Percentiles rank a stretch among this genome's conserved stretches.
Conservation (phyloP, 2,888 invertebrate genomes). For the Pedicia rivosa region DNA sequence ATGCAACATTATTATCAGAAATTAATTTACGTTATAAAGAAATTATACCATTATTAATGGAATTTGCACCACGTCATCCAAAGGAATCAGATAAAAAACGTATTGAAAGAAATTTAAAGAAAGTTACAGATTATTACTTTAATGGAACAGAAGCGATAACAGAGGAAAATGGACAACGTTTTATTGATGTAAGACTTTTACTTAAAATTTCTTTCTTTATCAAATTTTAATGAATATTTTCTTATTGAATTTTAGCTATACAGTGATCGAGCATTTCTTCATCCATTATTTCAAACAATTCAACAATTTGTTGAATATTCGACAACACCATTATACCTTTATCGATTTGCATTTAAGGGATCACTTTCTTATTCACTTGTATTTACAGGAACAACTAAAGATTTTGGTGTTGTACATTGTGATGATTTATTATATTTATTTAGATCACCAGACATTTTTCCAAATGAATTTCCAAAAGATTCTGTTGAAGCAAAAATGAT, state of each 20-base stretch:
- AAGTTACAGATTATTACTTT: conserved; percentile 19
- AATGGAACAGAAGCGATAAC: conserved; percentile 18
- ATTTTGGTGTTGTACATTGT: conserved; percentile 32
- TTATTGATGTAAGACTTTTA: conserved; percentile 18
- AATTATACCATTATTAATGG: conserved; percentile 21
- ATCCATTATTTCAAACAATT: conserved; percentile 29
- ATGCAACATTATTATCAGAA: conserved; percentile 16
- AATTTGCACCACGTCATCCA: conserved; percentile 17
- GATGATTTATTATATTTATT: conserved; percentile 38
- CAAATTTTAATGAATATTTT: background rate
- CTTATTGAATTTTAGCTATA: conserved; percentile 26
- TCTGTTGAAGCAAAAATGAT: conserved; percentile 26
- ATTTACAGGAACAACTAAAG: conserved; percentile 23
- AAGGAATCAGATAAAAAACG: conserved; percentile 12
- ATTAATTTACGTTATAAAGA: conserved; percentile 23
- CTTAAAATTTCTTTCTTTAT: background rate
- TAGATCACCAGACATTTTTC: conserved; percentile 29
- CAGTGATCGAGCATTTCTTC: conserved; percentile 33
- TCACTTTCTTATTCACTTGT: conserved; percentile 27
- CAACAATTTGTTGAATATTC: conserved; percentile 16
- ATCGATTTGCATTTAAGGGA: conserved; percentile 34
- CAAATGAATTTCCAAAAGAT: conserved; percentile 20
- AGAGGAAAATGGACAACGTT: conserved; percentile 17
- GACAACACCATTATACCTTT: too few species aligned
- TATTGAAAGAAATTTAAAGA: conserved; percentile 12